A percentile compares a stretch with the other conserved stretches of the same genome.
These are phyloP conservation scores for Lanistes nyassanus DNA, from an alignment of 1,140 invertebrate genomes.

Conservation along the genomic window DNA sequence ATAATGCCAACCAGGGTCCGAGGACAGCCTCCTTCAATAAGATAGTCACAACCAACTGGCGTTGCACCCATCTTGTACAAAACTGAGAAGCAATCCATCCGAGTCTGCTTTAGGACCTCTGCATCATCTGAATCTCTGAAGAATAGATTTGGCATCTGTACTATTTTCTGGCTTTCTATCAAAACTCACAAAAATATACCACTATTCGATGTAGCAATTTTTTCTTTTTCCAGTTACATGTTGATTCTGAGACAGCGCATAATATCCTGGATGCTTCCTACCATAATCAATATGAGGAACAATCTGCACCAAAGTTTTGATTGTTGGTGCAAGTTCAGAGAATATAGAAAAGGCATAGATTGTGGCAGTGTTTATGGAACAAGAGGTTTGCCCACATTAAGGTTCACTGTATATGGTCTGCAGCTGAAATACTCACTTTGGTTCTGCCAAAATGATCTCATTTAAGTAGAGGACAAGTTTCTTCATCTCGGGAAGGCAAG, in stretches of 20 bases:
- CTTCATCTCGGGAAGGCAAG: not conserved
- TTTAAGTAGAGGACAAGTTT: not conserved
- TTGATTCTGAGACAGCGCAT: not conserved
- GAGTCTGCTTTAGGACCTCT: not conserved
- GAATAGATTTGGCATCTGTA: not conserved
- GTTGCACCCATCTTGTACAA: not conserved
- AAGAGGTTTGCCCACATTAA: not conserved
- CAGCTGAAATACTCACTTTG: not conserved
- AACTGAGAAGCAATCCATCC: conserved; percentile 1
- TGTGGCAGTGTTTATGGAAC: too few species aligned
- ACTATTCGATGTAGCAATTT: not conserved
- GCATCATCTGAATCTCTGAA: not conserved
- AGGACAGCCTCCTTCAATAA: conserved; percentile 1
- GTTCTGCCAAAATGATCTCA: conserved; percentile 3
- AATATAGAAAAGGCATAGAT: not conserved
- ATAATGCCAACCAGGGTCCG: not conserved
- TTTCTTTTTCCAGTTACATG: not conserved
- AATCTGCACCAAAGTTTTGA: not conserved
- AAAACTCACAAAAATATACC: too few species aligned
- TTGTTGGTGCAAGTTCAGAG: not conserved
- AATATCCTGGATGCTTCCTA: too few species aligned
- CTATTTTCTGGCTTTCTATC: too few species aligned
- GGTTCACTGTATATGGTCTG: not conserved
- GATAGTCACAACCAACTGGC: not conserved
- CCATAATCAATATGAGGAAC: too few species aligned